phyloP scores from a whole-genome alignment of 1,140 invertebrate genomes.

The Formica selysi region DNA sequence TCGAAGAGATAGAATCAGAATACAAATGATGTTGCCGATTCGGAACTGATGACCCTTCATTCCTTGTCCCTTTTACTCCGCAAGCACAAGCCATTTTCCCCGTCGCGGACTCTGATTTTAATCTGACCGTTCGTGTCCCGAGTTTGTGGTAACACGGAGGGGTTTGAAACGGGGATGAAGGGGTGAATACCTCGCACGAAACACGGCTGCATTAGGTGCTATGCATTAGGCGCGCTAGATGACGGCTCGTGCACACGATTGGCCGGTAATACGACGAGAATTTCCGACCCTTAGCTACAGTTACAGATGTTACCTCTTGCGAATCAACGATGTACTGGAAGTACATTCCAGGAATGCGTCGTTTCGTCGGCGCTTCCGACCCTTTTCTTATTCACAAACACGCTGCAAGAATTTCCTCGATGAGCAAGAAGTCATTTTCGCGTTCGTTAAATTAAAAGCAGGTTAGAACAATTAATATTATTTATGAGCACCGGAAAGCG shows the following conservation, averaged over 20 bases:
- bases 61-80: constrained; percentile 7
- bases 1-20: constrained; percentile 21
- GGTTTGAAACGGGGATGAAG: constrained; percentile 30
- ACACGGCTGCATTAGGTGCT: constrained; percentile 73
- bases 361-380: constrained; percentile 57
- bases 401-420: constrained; percentile 6
- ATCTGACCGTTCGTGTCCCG: constrained; percentile 78
- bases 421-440: constrained; percentile 13
- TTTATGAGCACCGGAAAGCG: background rate
- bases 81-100: constrained; percentile 43
- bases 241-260: constrained; percentile 73
- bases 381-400: constrained; percentile 60
- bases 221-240: constrained; percentile 71
- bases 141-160: constrained; percentile 71
- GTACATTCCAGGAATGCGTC: constrained; percentile 52
- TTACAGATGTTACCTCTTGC: constrained; percentile 71
- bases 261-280: constrained; percentile 73
- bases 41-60: background rate
- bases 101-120: constrained; percentile 69
- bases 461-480: background rate
- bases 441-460: background rate
- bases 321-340: constrained; percentile 58
- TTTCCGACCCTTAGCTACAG: constrained; percentile 71
- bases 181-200: constrained; percentile 69
- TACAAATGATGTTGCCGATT: constrained; percentile 42